Base-by-base conservation (phyloP, 2,797 vertebrate species). In the Siniperca undulata region DNA sequence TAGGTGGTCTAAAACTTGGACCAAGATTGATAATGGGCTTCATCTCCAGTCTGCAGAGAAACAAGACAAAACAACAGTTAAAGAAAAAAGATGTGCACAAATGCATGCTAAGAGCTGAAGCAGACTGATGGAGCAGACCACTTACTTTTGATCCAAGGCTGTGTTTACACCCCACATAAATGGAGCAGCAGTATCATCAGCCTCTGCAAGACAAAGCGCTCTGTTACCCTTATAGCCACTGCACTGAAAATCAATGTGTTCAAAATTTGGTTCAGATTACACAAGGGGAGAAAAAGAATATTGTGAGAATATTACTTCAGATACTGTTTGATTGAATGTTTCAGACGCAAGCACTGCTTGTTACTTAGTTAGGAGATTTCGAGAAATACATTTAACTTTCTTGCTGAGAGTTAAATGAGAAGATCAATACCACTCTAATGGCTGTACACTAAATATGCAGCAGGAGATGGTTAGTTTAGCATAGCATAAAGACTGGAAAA, bases 1-100 rank as follows among this genome's bases (percentile, higher is more conserved):
- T 94, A 24, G 97, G 97, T 13, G 89, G 82, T 50, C 96, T 92
- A 53, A 95, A 87, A 60, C 80, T 86, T 48, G 92, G 78, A 22
- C 87, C 87, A 36, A 94, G 90, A 78, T 89, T 94, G 80, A 60
- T 87, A 34, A 59, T 86, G 8, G 77, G 60, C 13, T 10, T 76
- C 1, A 2, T 11, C 10, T 88, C 74, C 12, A 1, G 4, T 22
- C 92, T 95, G 86, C 67, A 74, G 44, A 46, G 50, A 64, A 65
- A 77, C 2, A 7, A 61, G 2, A 64, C 7, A 67, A 42, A 70
- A 19, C 0, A 7, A n/a, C 1, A 22, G 48, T 56, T 75, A 0
- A 58, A 42, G 1, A 17, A 24, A 1, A 66, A 67, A 24, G 48
- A 50, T 0, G 19, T 38, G 4, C 1, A 30, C 2, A 66, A 24